A percentile compares a stretch with the other conserved stretches of the same genome.
Conservation (phyloP, 2,888 invertebrate species). For the Acleris cristana region DNA sequence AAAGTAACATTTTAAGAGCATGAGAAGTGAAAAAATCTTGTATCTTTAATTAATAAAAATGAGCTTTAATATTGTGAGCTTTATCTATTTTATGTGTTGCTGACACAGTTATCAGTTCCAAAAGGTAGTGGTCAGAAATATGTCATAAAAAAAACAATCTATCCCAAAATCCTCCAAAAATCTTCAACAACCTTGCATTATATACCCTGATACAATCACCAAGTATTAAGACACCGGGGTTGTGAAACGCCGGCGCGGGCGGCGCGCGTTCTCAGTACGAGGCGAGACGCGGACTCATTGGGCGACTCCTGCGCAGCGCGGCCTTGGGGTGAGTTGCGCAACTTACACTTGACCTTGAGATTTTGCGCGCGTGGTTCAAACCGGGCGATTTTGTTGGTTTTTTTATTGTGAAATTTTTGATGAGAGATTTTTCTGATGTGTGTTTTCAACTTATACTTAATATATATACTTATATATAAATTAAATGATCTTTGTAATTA, state of each 20-base stretch:
- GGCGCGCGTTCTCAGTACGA: conserved; percentile 69
- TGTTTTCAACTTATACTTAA: no score
- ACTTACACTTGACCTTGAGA: conserved; percentile 64
- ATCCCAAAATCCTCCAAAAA: background rate
- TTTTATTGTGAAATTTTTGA: conserved; percentile 1
- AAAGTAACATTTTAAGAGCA: no score
- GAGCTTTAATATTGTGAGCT: no score
- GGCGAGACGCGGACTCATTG: conserved; percentile 64
- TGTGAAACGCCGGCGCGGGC: conserved; percentile 63
- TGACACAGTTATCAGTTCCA: no score
- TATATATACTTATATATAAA: no score
- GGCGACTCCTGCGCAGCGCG: conserved; percentile 63
- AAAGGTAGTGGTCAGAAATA: no score
- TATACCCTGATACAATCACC: conserved; percentile 61
- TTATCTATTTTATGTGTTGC: no score
- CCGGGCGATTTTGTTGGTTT: background rate
- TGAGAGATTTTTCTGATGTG: background rate
- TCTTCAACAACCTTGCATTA: conserved; percentile 56
- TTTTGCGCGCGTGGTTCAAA: conserved; percentile 20
- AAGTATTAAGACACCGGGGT: conserved; percentile 73
- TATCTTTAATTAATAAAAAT: no score
- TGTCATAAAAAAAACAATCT: no score
- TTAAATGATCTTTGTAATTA: no score
- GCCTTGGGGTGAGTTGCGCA: conserved; percentile 73
- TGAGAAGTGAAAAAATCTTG: no score